These are phyloP conservation scores for Pissodes strobi DNA, from an alignment of 1,140 invertebrate genomes.

Conservation along the genomic window DNA sequence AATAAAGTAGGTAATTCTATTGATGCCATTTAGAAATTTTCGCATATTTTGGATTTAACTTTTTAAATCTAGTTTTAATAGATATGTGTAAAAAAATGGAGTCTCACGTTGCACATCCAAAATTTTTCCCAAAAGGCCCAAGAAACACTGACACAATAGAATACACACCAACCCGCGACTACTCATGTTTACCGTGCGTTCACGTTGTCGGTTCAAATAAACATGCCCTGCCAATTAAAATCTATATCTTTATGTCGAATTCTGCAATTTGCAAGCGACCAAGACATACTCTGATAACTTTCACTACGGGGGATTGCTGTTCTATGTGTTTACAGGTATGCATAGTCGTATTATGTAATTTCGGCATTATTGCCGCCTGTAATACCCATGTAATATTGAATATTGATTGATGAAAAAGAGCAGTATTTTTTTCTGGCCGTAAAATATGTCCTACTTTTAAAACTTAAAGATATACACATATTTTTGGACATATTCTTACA, in stretches of 20 bases:
- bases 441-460: too few relatives aligned
- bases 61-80: too few relatives aligned
- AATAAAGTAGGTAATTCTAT: too few relatives aligned
- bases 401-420: too few relatives aligned
- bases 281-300: conserved; percentile 26
- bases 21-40: too few relatives aligned
- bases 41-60: too few relatives aligned
- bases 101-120: conserved; percentile 34
- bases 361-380: background rate
- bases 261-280: conserved; percentile 24
- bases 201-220: conserved; percentile 23
- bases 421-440: too few relatives aligned
- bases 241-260: conserved; percentile 13
- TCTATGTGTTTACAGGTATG: conserved; percentile 10
- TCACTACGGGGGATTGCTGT: conserved; percentile 26
- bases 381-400: too few relatives aligned
- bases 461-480: too few relatives aligned
- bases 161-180: background rate
- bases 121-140: conserved; percentile 9
- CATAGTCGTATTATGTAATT: conserved; percentile 18
- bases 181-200: conserved; percentile 19
- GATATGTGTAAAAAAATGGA: too few relatives aligned
- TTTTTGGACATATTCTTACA: too few relatives aligned
- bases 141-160: conserved; percentile 3
- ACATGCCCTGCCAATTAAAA: conserved; percentile 23